phyloP scores from a whole-genome alignment of 2,113 vertebrate genomes.

The Maccullochella peelii region DNA sequence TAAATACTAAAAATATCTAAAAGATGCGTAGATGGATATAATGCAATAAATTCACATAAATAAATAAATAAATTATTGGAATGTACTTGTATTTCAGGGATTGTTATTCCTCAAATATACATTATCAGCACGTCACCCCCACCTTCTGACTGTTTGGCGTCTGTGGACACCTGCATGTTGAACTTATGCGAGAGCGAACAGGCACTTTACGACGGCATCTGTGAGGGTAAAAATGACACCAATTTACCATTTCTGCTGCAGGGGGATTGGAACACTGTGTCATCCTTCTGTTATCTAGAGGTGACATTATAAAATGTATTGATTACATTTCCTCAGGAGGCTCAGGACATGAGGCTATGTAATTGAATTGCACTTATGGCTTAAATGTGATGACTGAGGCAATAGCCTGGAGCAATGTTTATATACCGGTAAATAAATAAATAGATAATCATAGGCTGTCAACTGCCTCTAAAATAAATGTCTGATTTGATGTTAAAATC shows the following conservation, averaged over 20 bases:
- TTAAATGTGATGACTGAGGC: conserved; percentile 62
- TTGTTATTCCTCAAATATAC: conserved; percentile 65
- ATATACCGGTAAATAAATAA: conserved; percentile 13
- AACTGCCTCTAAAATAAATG: neutral
- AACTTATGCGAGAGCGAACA: conserved; percentile 67
- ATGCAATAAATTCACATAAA: neutral
- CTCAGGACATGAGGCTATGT: conserved; percentile 18
- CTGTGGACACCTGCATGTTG: conserved; percentile 72
- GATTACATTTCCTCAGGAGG: conserved; percentile 38
- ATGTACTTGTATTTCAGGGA: conserved; percentile 62
- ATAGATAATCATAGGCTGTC: neutral
- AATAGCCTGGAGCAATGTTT: conserved; percentile 55
- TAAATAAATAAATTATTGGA: neutral
- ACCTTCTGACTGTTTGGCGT: conserved; percentile 59
- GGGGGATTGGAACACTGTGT: neutral
- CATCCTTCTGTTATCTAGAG: neutral
- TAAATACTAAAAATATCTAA: neutral
- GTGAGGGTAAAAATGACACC: conserved; percentile 56
- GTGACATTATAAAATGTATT: conserved; percentile 10
- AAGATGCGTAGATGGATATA: neutral
- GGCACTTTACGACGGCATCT: conserved; percentile 43
- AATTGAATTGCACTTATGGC: conserved; percentile 50
- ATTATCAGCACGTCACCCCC: conserved; percentile 40
- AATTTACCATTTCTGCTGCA: neutral
- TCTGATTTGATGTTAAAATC: neutral